These are phyloP conservation scores for Tringa solitaria DNA, from an alignment of 2,113 vertebrate species.

Conservation along the genomic window DNA sequence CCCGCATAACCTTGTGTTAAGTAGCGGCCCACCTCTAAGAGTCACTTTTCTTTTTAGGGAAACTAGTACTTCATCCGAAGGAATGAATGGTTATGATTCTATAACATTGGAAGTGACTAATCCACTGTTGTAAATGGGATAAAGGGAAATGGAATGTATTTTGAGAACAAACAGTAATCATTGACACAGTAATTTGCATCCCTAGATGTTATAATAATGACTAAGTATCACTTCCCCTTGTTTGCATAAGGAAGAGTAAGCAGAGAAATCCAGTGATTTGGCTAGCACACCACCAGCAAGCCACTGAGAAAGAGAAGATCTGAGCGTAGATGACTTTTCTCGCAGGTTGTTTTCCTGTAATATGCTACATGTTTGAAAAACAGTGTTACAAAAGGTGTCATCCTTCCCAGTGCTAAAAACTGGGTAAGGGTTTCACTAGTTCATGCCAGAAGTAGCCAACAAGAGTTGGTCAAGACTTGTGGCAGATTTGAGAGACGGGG, in stretches of 20 bases:
- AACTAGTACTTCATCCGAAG: constrained; percentile 10
- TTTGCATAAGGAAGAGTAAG: constrained; percentile 56
- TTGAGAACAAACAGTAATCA: constrained; percentile 70
- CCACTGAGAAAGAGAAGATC: background rate
- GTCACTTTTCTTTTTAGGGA: background rate
- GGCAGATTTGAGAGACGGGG: background rate
- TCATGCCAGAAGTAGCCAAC: background rate
- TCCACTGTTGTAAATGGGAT: constrained; percentile 50
- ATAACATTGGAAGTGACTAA: constrained; percentile 65
- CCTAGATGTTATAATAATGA: constrained; percentile 67
- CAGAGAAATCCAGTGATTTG: constrained; percentile 40
- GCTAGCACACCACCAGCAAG: background rate
- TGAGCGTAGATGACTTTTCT: background rate
- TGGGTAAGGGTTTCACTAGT: background rate
- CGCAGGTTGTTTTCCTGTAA: background rate
- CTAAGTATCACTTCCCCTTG: constrained; percentile 62
- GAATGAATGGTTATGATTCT: constrained; percentile 58
- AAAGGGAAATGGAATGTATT: constrained; percentile 62
- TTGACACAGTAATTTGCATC: constrained; percentile 64
- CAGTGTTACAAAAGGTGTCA: background rate
- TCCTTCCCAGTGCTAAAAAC: background rate
- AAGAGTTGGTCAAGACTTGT: background rate
- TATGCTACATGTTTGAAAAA: background rate
- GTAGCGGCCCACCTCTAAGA: background rate
- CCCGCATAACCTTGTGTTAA: background rate